Conservation (phyloP, 2,113 vertebrate species). For the Phaethon lepturus region DNA sequence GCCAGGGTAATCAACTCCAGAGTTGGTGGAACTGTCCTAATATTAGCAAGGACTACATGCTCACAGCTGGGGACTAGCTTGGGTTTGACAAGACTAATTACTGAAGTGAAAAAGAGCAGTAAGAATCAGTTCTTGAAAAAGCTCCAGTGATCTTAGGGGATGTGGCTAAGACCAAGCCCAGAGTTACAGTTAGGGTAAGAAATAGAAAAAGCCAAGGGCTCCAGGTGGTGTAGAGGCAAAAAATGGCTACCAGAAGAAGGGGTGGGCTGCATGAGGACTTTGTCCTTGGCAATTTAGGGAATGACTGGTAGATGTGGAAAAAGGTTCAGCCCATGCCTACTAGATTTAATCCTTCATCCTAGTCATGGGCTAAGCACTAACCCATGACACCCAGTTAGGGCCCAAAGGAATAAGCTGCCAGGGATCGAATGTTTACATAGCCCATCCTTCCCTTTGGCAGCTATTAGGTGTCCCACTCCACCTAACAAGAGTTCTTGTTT, state of each 20-base stretch:
- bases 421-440: neutral
- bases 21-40: neutral
- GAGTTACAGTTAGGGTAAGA: neutral
- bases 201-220: neutral
- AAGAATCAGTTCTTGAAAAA: neutral
- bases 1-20: neutral
- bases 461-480: neutral
- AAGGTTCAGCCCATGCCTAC: neutral
- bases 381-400: accelerated
- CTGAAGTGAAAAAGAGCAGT: neutral
- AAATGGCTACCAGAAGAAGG: neutral
- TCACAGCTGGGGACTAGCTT: neutral
- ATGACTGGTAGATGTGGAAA: neutral
- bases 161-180: neutral
- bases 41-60: neutral
- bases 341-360: neutral
- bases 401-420: neutral
- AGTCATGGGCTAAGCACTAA: neutral
- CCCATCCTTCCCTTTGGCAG: neutral
- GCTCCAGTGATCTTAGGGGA: neutral
- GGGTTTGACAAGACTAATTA: neutral
- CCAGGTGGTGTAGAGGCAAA: neutral
- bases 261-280: neutral
- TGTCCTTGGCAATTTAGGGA: neutral
- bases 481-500: neutral